Evolutionary conservation across 2,888 invertebrate species (phyloP), one percentile per base, ranked within the genome.

Genomic region (Tipula vernalis): DNA sequence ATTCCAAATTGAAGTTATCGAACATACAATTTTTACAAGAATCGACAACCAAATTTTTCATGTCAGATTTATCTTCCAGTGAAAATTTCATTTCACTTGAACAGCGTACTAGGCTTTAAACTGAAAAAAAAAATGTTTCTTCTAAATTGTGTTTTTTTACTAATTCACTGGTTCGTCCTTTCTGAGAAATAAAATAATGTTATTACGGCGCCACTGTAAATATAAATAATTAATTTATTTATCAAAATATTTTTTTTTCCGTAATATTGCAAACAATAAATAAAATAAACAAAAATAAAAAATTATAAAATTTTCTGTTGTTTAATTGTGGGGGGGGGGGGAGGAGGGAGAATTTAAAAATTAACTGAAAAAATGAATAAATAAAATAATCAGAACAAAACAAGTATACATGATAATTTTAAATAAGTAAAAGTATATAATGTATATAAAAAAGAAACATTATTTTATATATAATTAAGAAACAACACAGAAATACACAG

Each of bases 401-500:
- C 41, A 41, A 84, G 8, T 15, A n/a, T 39, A 84, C 36, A 84
- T 84, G 0, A 84, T 36, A 84, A 84, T 2, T 84, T 39, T 36
- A 83, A 3, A 28, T 28, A 28, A 28, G 28, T 28, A 28, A 28
- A 28, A 28, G 28, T 28, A 83, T 36, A 83, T 83, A 36, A 84
- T 84, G 36, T 47, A 39, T 84, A 84, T 84, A 39, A 15, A 84
- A 84, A 15, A 41, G 13, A 39, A 39, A 84, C 84, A 84, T n/a
- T 84, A 39, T 84, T 28, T 71, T 28, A 71, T 71, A 28, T 71
- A 28, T 71, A 71, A 28, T 71, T 71, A 28, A 71, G 71, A 85
- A 87, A 87, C 87, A 86, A 87, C 87, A 87, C 83, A 87, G 85
- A 87, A 86, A 87, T 86, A 87, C 87, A 87, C 87, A 87, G 87